phyloP scores from a whole-genome alignment of 2,113 vertebrate genomes.

The Tetrao urogallus region DNA sequence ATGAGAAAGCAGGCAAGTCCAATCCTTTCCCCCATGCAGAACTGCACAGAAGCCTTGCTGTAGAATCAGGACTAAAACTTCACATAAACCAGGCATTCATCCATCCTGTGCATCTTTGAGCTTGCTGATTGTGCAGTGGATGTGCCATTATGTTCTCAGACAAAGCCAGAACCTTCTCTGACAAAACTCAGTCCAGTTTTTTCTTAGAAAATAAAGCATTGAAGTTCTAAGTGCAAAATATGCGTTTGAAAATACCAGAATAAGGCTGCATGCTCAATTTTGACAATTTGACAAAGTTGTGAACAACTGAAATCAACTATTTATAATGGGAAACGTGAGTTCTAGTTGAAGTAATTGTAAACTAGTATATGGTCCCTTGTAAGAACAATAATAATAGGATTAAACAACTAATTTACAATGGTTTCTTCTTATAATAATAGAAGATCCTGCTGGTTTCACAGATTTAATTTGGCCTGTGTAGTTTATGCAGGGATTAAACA shows the following conservation, averaged over 20 bases:
- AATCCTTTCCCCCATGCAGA: fast-evolving
- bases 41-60: neutral
- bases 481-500: neutral
- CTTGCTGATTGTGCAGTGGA: neutral
- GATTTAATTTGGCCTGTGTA: neutral
- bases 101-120: neutral
- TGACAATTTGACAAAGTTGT: neutral
- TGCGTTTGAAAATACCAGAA: neutral
- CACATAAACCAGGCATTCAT: neutral
- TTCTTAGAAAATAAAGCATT: neutral
- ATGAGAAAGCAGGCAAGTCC: neutral
- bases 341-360: neutral
- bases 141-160: neutral
- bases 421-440: neutral
- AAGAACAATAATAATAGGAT: neutral
- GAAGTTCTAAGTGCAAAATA: neutral
- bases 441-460: neutral
- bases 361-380: fast-evolving
- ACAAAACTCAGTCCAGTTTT: neutral
- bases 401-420: neutral
- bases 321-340: neutral
- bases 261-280: neutral
- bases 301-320: neutral
- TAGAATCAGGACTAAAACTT: neutral
- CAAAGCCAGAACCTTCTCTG: neutral